phyloP scores from a whole-genome alignment of 1,140 invertebrate genomes.

The Rhyzopertha dominica region DNA sequence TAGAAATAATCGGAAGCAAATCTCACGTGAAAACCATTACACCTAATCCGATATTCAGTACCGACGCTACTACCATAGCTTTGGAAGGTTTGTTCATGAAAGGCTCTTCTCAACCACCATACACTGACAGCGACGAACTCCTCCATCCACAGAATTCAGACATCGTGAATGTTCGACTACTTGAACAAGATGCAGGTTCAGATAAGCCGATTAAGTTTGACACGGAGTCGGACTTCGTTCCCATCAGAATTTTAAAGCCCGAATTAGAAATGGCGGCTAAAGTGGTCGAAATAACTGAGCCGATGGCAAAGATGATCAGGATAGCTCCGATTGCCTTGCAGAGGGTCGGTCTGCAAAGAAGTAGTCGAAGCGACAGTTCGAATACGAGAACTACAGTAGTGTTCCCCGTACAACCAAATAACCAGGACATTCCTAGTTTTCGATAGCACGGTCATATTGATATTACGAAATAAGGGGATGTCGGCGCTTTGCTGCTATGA shows the following conservation, averaged over 20 bases:
- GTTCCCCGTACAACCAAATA: no score
- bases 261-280: constrained; percentile 35
- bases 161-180: constrained; percentile 38
- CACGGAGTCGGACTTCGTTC: constrained; percentile 21
- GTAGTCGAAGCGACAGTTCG: no score
- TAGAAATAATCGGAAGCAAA: constrained; percentile 35
- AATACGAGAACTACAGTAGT: no score
- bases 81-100: constrained; percentile 59
- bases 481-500: no score
- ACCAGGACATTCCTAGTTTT: no score
- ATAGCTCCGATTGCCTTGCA: constrained; percentile 41
- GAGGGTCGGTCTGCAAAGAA: no score
- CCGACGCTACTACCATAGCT: constrained; percentile 58
- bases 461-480: no score
- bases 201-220: constrained; percentile 10
- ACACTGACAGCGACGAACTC: constrained; percentile 31
- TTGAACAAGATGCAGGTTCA: constrained; percentile 23
- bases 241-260: constrained; percentile 28
- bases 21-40: constrained; percentile 40
- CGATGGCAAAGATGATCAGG: constrained; percentile 32
- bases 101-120: constrained; percentile 31
- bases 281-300: constrained; percentile 36
- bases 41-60: constrained; percentile 31
- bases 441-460: no score
- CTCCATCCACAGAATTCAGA: constrained; percentile 35